These are phyloP conservation scores for Bombyx mandarina DNA, from an alignment of 1,140 invertebrate species.

Conservation along the genomic window DNA sequence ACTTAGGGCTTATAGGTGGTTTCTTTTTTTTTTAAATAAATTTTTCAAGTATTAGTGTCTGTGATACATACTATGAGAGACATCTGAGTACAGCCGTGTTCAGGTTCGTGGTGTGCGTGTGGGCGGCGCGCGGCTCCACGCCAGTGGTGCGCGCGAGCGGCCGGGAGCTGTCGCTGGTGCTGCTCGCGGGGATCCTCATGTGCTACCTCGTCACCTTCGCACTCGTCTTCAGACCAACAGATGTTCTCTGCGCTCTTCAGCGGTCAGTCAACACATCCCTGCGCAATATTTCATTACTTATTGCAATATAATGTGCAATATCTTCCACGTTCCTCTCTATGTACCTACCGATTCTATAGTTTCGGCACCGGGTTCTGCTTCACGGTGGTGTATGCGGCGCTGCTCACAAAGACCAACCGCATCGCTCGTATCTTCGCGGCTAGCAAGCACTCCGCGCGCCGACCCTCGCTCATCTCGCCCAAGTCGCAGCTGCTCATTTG, in stretches of 20 bases:
- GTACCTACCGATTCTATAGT: slow-evolving; percentile 47
- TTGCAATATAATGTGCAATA: too few relatives aligned
- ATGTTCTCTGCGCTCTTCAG: slow-evolving; percentile 83
- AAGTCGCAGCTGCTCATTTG: slow-evolving; percentile 94
- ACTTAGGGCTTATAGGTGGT: too few relatives aligned
- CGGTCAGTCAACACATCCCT: slow-evolving; percentile 64
- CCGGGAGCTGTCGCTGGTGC: slow-evolving; percentile 88
- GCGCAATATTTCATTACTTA: too few relatives aligned
- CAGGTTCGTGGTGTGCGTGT: slow-evolving; percentile 77
- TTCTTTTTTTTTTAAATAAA: too few relatives aligned
- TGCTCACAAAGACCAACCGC: slow-evolving; percentile 93
- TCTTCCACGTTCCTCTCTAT: too few relatives aligned
- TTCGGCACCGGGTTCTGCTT: slow-evolving; percentile 92
- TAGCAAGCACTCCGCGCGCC: slow-evolving; percentile 87
- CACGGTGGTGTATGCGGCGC: slow-evolving; percentile 90
- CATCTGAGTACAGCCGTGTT: neutral
- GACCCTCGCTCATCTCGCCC: slow-evolving; percentile 94
- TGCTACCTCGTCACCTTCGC: slow-evolving; percentile 92
- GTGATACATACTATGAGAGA: neutral
- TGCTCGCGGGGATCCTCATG: slow-evolving; percentile 89
- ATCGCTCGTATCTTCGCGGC: slow-evolving; percentile 93
- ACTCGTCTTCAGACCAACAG: slow-evolving; percentile 82
- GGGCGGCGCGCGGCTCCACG: slow-evolving; percentile 84
- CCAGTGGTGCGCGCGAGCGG: slow-evolving; percentile 93
- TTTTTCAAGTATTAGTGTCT: too few relatives aligned